Evolutionary conservation across 1,140 invertebrate genomes (phyloP).

Genomic region (Conus betulinus): DNA sequence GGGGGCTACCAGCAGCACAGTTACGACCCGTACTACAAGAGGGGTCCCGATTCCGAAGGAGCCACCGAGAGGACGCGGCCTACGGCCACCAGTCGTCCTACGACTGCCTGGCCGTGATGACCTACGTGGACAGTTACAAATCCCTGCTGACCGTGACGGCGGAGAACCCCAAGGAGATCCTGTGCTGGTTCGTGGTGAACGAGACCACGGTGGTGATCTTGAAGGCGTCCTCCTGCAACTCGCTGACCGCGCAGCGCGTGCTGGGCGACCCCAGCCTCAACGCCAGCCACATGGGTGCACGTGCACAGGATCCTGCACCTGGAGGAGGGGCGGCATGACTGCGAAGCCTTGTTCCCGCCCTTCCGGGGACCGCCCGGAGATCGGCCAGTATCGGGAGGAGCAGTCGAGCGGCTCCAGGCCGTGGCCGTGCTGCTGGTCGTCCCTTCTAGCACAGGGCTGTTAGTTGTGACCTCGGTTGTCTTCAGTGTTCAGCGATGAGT

Average conservation of each 20-base stretch:
- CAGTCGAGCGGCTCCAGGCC: not conserved
- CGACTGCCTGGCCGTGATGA: constrained; percentile 29
- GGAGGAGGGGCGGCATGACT: not conserved
- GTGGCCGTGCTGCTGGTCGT: not conserved
- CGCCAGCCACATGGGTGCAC: not conserved
- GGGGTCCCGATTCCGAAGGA: not conserved
- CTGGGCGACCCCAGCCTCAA: constrained; percentile 2
- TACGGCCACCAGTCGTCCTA: not conserved
- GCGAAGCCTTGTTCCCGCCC: not conserved
- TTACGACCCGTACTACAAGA: not conserved
- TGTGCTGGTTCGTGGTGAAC: constrained; percentile 32
- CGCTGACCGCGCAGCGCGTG: constrained; percentile 21
- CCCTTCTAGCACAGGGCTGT: not conserved
- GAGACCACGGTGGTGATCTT: constrained; percentile 25
- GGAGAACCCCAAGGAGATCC: constrained; percentile 26
- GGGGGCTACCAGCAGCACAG: not conserved
- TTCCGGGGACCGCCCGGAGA: not conserved
- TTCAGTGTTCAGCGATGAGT: too few relatives aligned
- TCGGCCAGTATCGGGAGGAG: not conserved
- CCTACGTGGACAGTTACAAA: constrained; percentile 27
- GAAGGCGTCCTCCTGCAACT: constrained; percentile 25
- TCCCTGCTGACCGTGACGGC: constrained; percentile 26
- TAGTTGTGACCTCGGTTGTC: not conserved
- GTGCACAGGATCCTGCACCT: constrained; percentile 9
- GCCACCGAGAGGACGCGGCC: not conserved